Evolutionary conservation across 2,797 vertebrate species (phyloP).

Genomic region (Hippoglossus hippoglossus): DNA sequence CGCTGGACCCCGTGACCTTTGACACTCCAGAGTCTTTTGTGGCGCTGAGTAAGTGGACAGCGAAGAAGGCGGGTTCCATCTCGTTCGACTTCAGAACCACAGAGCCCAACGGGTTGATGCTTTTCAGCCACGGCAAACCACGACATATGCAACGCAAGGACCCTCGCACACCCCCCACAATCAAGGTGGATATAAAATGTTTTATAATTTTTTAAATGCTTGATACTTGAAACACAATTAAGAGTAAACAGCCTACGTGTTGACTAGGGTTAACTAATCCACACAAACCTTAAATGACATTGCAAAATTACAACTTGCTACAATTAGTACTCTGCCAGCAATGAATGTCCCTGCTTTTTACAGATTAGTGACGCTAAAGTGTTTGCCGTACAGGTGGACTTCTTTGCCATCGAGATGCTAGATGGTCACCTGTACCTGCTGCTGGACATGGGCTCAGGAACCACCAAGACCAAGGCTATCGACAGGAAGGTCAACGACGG

Average conservation of each 20-base stretch:
- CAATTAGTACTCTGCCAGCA: conserved; percentile 24
- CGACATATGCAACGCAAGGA: conserved; percentile 93
- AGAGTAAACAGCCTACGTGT: too few species aligned
- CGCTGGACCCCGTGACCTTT: conserved; percentile 98
- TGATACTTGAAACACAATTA: neutral
- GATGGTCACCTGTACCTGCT: conserved; percentile 97
- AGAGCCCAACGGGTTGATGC: conserved; percentile 96
- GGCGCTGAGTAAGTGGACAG: conserved; percentile 96
- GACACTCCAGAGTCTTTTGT: conserved; percentile 98
- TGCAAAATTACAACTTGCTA: conserved; percentile 18
- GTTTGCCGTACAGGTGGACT: conserved; percentile 88
- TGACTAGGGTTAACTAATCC: neutral
- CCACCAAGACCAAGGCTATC: conserved; percentile 96
- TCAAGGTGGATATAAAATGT: conserved; percentile 73
- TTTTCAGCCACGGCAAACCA: conserved; percentile 98
- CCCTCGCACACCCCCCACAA: conserved; percentile 92
- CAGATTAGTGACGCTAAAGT: conserved; percentile 32
- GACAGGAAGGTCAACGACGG: conserved; percentile 98
- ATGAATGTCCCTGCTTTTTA: conserved; percentile 8
- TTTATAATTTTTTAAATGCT: neutral
- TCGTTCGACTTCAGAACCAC: conserved; percentile 99
- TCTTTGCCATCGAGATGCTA: conserved; percentile 99
- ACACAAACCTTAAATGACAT: neutral
- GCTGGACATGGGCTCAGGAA: conserved; percentile 98
- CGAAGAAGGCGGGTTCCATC: conserved; percentile 98